Conservation (phyloP, 35 echinoderm and acorn worm species). For the Holothuria glaberrima region DNA sequence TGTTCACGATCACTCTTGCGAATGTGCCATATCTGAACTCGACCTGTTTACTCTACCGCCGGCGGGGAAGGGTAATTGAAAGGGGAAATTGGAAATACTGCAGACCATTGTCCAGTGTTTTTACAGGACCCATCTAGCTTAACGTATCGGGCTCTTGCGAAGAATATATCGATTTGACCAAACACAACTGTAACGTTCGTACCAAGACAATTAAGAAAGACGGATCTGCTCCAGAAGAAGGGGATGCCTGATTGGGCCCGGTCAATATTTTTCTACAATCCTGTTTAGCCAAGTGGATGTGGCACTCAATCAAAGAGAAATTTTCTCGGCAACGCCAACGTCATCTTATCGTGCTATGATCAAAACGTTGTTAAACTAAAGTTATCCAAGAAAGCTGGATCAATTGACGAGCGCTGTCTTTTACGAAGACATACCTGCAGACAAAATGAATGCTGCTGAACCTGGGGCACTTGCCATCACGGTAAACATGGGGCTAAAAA, state of each 20-base stretch:
- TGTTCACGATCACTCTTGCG: conserved; percentile 30
- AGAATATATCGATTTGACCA: conserved; percentile 60
- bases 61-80: conserved; percentile 38
- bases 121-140: conserved; percentile 54
- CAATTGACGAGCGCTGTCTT: too few species aligned
- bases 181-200: conserved; percentile 32
- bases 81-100: conserved; percentile 49
- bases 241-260: too few species aligned
- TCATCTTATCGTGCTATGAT: neutral
- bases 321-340: neutral
- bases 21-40: conserved; percentile 54
- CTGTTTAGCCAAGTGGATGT: neutral
- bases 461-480: neutral
- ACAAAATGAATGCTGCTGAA: conserved; percentile 28
- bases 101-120: conserved; percentile 49
- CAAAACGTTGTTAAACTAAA: neutral
- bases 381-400: too few species aligned
- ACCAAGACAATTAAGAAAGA: conserved; percentile 17
- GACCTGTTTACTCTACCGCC: conserved; percentile 63
- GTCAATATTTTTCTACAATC: neutral
- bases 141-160: conserved; percentile 43
- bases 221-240: neutral
- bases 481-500: conserved; percentile 17
- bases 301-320: neutral
- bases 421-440: conserved; percentile 33